Conservation (phyloP, 1,140 invertebrate genomes). For the Macrotrachela quadricornifera region DNA sequence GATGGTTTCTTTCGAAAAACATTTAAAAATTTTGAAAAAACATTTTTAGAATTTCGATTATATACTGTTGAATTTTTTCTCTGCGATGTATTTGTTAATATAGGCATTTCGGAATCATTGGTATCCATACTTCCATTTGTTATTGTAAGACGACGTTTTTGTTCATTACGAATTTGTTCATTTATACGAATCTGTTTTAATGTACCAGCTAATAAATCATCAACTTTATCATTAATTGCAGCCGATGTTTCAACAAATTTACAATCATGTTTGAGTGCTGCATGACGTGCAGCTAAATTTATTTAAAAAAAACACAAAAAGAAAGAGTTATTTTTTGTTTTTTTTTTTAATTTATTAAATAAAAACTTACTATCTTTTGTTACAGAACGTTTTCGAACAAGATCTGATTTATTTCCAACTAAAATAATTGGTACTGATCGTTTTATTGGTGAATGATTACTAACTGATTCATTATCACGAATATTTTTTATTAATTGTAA, state of each 20-base stretch:
- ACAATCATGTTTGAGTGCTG: not conserved
- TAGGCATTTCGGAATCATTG: too few relatives aligned
- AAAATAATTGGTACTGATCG: not conserved
- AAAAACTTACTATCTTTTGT: not conserved
- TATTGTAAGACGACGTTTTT: too few relatives aligned
- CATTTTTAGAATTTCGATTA: too few relatives aligned
- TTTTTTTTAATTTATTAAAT: not conserved
- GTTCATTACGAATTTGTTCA: too few relatives aligned
- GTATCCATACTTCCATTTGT: too few relatives aligned
- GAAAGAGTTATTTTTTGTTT: not conserved
- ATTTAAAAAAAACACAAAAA: not conserved
- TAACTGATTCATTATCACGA: not conserved
- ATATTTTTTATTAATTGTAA: constrained; percentile 2
- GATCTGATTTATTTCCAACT: constrained; percentile 8
- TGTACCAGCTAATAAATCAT: constrained; percentile 8
- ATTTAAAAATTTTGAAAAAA: too few relatives aligned
- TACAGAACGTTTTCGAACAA: constrained; percentile 4
- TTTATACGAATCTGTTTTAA: constrained; percentile 5
- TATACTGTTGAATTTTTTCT: too few relatives aligned
- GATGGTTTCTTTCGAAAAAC: too few relatives aligned
- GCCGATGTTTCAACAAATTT: constrained; percentile 10
- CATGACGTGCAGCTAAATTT: not conserved
- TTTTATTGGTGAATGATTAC: too few relatives aligned
- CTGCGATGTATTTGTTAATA: too few relatives aligned
- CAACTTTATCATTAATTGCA: constrained; percentile 7